Conservation (phyloP, 2,113 vertebrate species). For the Falco punctatus region DNA sequence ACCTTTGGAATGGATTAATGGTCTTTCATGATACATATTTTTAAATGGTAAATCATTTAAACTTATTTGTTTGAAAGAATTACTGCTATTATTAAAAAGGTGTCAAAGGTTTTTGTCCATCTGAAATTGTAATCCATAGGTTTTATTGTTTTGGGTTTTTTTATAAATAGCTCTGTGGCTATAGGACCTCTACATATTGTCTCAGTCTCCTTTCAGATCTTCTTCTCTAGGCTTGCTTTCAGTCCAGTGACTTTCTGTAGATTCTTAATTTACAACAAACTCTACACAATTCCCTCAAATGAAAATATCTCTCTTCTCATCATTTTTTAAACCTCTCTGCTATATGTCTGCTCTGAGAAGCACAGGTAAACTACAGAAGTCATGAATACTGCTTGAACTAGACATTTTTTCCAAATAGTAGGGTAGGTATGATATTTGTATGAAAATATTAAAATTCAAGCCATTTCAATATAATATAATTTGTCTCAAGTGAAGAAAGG, state of each 20-base stretch:
- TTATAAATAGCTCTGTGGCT: neutral
- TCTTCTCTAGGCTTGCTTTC: neutral
- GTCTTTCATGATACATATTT: neutral
- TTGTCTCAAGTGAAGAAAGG: neutral
- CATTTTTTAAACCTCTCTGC: neutral
- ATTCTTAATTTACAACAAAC: neutral
- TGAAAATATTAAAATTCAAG: neutral
- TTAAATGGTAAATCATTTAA: neutral
- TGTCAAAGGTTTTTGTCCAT: neutral
- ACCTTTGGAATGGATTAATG: neutral
- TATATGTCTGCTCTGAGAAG: neutral
- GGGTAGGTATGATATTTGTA: too few species aligned
- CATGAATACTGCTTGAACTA: neutral
- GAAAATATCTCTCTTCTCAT: neutral
- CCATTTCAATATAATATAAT: neutral
- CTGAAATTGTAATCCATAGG: neutral
- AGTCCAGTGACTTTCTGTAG: neutral
- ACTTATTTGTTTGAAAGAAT: neutral
- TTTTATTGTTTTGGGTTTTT: neutral
- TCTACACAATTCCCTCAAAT: neutral
- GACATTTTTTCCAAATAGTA: neutral
- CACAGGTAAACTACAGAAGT: neutral
- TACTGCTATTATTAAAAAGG: neutral
- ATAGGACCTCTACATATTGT: neutral
- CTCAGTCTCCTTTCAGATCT: neutral